Evolutionary conservation across 2,113 vertebrate genomes (phyloP), one percentile per base, ranked within the genome.

Genomic region (Telmatochromis sp.): DNA sequence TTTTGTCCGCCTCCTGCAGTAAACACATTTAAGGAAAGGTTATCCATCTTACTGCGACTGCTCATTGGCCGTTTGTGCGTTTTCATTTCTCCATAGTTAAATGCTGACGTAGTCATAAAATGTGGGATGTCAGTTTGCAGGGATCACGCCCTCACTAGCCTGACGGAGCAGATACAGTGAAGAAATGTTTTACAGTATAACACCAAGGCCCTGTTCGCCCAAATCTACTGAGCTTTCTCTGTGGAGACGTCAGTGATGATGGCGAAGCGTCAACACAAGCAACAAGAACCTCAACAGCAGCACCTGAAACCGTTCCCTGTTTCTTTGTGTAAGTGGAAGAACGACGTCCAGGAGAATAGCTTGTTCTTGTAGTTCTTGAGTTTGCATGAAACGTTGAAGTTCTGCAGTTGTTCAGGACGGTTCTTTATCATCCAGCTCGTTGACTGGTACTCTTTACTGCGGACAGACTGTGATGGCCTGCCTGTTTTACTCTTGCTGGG

Each of bases 31-130:
- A 82, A 42, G 45, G 82, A 91, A 82, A 90, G 11, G 47, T 90
- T 85, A 91, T 88, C 89, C 84, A 80, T 91, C 91, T 81, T 23
- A 4, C 63, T n/a, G 42, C 40, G 73, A 81, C 79, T 83, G 35
- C 49, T 82, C 51, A 84, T 81, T 85, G 84, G 78, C 47, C 21
- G 40, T 3, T 70, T 1, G 80, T 60, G 78, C 26, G 70, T 60
- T 53, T 57, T 73, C 21, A 8, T 84, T 31, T 42, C 14, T 85
- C 17, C 4, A 75, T 1, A 55, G 79, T 95, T 95, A 89, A 93
- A 94, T 91, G 90, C 92, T 95, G 93, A 95, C 89, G 79, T 92
- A 94, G 95, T 95, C 93, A 94, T 94, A 92, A 95, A 92, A 91
- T 82, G 89, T 88, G 40, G 70, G 4, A 15, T 5, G 3, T 42